Base-by-base conservation (phyloP, 1,140 invertebrate genomes). In the Heliconius congener region DNA sequence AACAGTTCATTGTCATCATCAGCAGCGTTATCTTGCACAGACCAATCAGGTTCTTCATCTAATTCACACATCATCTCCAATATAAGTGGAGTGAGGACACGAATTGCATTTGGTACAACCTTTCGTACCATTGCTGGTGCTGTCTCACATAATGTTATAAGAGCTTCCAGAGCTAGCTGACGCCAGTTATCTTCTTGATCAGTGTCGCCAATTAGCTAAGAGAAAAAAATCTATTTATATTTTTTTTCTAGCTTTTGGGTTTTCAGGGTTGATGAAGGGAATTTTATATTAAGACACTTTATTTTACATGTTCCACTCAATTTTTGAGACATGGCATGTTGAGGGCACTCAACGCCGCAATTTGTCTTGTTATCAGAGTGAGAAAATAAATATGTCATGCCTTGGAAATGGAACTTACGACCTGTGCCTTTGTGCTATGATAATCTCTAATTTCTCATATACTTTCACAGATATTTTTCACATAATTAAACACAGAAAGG, bases 21-120 rank as follows among this genome's bases (percentile, higher is more conserved):
- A 70, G 96, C 95, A 52, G 98, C 96, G 84, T 98, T 97, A 90
- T 98, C 97, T 70, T 95, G 95, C 55, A 96, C 91, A 9, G 97
- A 95, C 98, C 98, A 99, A 52, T 98, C 97, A 42, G 97, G 96
- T 83, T 99, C 98, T 30, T 99, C 99, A 42, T 99, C 99, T 60
- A 99, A 94, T 87, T 99, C 98, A 16, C 99, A 98, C 99, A 99
- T 99, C 97, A 99, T 98, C 88, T 97, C 96, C 70, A 99, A 94
- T 76, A 99, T 96, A 76, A 98, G 95, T 1, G 97, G 97, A 23
- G 99, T 97, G 82, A 98, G 93, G 23, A 96, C 91, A 52, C 96
- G 95, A 76, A 99, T 96, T 82, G 98, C 98, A 88, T 97, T 97
- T 5, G 95, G 96, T 18, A 97, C 97, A 85, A 97, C 96, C 94